Evolutionary conservation across 2,888 invertebrate species (phyloP).

Genomic region (Pammene aurita): DNA sequence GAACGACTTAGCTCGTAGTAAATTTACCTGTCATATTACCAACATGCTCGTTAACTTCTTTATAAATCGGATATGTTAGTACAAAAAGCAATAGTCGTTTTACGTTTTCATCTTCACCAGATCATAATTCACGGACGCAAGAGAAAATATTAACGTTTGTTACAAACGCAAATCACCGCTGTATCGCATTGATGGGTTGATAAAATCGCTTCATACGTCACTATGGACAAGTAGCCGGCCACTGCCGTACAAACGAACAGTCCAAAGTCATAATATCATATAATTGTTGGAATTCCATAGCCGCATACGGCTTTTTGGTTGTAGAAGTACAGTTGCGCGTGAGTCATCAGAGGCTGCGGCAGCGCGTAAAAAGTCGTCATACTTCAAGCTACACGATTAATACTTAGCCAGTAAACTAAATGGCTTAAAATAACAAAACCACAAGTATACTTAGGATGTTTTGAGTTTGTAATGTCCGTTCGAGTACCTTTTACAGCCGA

Average conservation of each 20-base stretch:
- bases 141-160: constrained; percentile 7
- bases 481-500: constrained; percentile 3
- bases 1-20: no score
- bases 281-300: constrained; percentile 1
- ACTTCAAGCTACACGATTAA: constrained; percentile 28
- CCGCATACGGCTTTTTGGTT: neutral
- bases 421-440: neutral
- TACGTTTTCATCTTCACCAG: no score
- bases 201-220: constrained; percentile 25
- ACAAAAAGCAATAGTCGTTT: no score
- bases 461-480: neutral
- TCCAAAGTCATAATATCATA: neutral
- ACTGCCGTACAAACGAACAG: constrained; percentile 7
- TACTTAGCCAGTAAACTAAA: neutral
- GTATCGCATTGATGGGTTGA: constrained; percentile 6
- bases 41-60: no score
- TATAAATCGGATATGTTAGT: no score
- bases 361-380: constrained; percentile 46
- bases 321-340: constrained; percentile 43
- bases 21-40: neutral
- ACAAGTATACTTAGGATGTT: neutral
- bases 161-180: constrained; percentile 10
- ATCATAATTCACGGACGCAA: no score
- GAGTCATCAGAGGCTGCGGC: constrained; percentile 54
- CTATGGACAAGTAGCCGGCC: constrained; percentile 7